Conservation (phyloP, 1,140 invertebrate species). For the Cherax destructor region DNA sequence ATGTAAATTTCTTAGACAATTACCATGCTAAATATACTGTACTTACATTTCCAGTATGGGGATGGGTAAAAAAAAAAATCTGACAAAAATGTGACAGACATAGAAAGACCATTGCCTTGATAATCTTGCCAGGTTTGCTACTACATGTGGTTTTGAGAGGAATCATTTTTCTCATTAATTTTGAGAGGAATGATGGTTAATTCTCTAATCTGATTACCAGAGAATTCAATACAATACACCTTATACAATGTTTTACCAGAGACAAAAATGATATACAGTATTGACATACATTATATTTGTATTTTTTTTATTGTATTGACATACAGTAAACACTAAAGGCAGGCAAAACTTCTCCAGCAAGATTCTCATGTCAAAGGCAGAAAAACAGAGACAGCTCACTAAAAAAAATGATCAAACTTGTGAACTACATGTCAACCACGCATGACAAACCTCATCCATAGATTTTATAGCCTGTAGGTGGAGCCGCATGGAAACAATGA, state of each 20-base stretch:
- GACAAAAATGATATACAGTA: too few relatives aligned
- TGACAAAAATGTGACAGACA: constrained; percentile 14
- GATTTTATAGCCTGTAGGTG: constrained; percentile 59
- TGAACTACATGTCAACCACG: constrained; percentile 39
- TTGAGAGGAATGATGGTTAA: background rate
- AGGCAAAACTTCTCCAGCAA: constrained; percentile 10
- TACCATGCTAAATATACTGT: background rate
- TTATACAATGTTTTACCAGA: too few relatives aligned
- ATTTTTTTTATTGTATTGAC: too few relatives aligned
- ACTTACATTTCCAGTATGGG: background rate
- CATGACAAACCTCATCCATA: constrained; percentile 69
- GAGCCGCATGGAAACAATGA: constrained; percentile 54
- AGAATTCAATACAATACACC: too few relatives aligned
- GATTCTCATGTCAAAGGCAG: constrained; percentile 26
- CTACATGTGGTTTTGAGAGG: background rate
- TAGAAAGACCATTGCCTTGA: constrained; percentile 16
- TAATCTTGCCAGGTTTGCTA: background rate
- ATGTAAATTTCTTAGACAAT: background rate
- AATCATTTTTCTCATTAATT: background rate
- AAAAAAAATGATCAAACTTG: constrained; percentile 40
- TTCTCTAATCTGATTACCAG: too few relatives aligned
- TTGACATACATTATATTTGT: too few relatives aligned
- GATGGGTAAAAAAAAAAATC: background rate
- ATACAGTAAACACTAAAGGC: too few relatives aligned
- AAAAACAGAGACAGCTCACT: constrained; percentile 43